Evolutionary conservation across 2,797 vertebrate species (phyloP).

Genomic region (Melanotaenia boesemani): DNA sequence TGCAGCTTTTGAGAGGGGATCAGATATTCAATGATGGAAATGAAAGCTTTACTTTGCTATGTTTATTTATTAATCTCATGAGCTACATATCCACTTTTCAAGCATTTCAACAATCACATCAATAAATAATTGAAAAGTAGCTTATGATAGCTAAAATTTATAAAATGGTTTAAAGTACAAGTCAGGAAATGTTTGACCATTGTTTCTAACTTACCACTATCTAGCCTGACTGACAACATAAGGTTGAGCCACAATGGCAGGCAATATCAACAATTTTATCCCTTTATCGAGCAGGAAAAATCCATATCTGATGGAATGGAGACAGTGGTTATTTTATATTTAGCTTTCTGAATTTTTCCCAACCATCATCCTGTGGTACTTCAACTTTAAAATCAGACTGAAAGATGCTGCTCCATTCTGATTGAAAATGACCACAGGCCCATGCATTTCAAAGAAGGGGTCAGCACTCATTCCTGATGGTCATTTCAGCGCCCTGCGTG

Average conservation of each 20-base stretch:
- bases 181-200: background rate
- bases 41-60: slow-evolving; percentile 27
- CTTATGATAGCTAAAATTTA: slow-evolving; percentile 3
- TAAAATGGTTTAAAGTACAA: background rate
- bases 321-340: background rate
- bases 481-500: slow-evolving; percentile 26
- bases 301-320: background rate
- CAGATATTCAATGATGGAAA: slow-evolving; percentile 53
- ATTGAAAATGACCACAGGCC: background rate
- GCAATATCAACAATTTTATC: background rate
- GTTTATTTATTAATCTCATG: slow-evolving; percentile 27
- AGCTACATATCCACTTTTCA: slow-evolving; percentile 15
- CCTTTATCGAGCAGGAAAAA: background rate
- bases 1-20: slow-evolving; percentile 63
- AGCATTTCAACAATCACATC: slow-evolving; percentile 5
- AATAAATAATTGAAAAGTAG: background rate
- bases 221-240: too few species aligned
- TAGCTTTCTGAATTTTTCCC: background rate
- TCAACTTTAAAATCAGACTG: background rate
- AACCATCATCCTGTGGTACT: background rate
- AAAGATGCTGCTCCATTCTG: background rate
- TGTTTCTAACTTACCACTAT: background rate
- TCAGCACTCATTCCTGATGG: slow-evolving; percentile 21
- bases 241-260: too few species aligned
- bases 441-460: slow-evolving; percentile 6